Percentiles rank a stretch among this genome's conserved stretches.
Conservation (phyloP, 2,113 vertebrate species). For the Bothrops jararaca region DNA sequence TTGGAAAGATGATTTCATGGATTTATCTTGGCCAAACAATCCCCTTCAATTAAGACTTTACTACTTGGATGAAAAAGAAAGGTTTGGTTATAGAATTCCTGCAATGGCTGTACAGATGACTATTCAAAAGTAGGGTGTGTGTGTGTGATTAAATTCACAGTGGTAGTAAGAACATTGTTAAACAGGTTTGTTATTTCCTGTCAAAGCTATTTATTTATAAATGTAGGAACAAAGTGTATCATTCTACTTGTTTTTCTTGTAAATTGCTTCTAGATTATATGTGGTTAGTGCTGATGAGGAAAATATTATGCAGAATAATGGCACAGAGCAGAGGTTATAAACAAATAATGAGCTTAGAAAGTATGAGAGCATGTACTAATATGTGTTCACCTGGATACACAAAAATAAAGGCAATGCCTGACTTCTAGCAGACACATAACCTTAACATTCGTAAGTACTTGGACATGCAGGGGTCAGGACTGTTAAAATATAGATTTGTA, state of each 20-base stretch:
- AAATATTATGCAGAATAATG: conserved; percentile 38
- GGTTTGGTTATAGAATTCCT: not conserved
- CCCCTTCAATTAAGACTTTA: not conserved
- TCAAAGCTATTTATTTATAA: conserved; percentile 46
- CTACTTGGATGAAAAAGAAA: not conserved
- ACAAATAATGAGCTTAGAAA: not conserved
- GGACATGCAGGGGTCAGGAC: conserved; percentile 25
- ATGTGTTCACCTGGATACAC: not conserved
- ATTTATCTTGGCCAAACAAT: not conserved
- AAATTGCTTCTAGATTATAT: conserved; percentile 18
- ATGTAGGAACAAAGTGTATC: conserved; percentile 23
- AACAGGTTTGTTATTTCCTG: conserved; percentile 36
- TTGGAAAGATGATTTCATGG: not conserved
- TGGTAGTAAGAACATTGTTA: not conserved
- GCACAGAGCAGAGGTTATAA: conserved; percentile 39
- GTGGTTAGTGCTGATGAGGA: conserved; percentile 50
- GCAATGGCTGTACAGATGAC: not conserved
- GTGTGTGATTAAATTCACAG: conserved; percentile 30
- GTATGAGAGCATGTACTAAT: not conserved
- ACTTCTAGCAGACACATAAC: conserved; percentile 29
- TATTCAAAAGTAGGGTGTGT: conserved; percentile 14
- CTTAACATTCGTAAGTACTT: not conserved
- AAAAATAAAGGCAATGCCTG: accelerated
- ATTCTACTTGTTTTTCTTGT: conserved; percentile 26
- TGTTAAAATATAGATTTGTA: conserved; percentile 25